Evolutionary conservation across 2,888 invertebrate genomes (phyloP), one percentile per base, ranked within the genome.

Genomic region (Unio delphinus): DNA sequence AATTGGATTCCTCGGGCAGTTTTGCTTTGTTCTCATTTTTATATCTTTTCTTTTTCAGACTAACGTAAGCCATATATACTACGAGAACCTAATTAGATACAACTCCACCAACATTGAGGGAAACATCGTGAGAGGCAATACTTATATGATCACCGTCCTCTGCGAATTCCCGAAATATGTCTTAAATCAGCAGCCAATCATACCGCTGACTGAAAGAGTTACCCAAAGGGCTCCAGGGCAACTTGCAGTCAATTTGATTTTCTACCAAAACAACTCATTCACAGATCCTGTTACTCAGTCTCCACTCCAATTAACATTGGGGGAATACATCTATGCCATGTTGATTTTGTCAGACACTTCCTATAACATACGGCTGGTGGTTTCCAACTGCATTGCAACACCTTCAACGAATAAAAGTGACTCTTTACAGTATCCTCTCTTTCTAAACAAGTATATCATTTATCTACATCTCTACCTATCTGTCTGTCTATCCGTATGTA

Each of bases 1-100:
- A 18, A 26, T 28, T 11, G 62, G 30, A 54, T 66, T 59, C 61
- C 23, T 23, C 15, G 17, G 20, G n/a, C 15, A 30, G n/a, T 20
- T 61, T 66, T 30, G 0, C 5, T 45, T 28, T 30, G 5, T 55
- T 2, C 6, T 20, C 15, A 28, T 23, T 7, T 61, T n/a, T 17
- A 45, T 4, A 3, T 11, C 45, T 45, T 59, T 61, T 64, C 30
- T 30, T 68, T 76, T 80, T 55, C 81, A 89, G 88, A 66, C 73
- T 26, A 89, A 89, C 68, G 69, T 61, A 1, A 84, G 86, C 0
- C 86, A 87, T 72, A 84, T 88, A 45, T 75, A 83, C 26, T 89
- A 88, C 75, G 73, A 68, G 45, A 87, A 84, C 64, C 74, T 74
- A 7, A 73, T 86, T 34, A 69, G 75, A 34, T 83, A 86, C 61